Percentiles rank a stretch among this genome's conserved stretches.
phyloP scores from a whole-genome alignment of 2,797 vertebrate species.

The Limosa lapponica region DNA sequence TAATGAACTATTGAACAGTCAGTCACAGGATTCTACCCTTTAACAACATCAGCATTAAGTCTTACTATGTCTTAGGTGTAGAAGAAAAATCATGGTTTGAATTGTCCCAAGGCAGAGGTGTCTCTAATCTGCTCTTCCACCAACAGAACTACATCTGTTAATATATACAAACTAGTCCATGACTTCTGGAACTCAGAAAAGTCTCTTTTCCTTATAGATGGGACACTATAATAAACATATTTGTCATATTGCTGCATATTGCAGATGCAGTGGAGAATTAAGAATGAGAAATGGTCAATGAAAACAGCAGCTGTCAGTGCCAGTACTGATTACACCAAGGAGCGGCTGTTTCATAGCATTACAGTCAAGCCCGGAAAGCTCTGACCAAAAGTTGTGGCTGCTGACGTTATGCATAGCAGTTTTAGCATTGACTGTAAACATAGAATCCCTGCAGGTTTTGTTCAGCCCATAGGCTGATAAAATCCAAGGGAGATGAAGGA shows the following conservation, averaged over 20 bases:
- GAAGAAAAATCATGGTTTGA: background rate
- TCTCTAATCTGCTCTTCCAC: background rate
- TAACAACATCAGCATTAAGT: background rate
- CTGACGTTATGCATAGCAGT: fast-evolving
- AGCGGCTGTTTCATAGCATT: background rate
- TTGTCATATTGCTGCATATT: background rate
- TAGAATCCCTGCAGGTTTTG: background rate
- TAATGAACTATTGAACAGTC: background rate
- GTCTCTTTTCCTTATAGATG: background rate
- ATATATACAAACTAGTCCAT: background rate
- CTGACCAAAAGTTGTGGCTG: background rate
- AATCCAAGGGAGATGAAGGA: background rate
- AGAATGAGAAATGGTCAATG: background rate
- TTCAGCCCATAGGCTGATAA: background rate
- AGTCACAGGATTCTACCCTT: background rate
- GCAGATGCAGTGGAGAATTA: background rate
- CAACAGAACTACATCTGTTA: background rate
- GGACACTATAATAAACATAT: background rate
- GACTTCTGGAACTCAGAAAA: background rate
- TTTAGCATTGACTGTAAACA: background rate
- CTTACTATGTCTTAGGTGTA: background rate
- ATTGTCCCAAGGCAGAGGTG: background rate
- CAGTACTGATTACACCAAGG: background rate
- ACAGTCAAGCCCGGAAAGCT: background rate
- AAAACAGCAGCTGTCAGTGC: background rate